Evolutionary conservation across 1,140 invertebrate genomes (phyloP).

Genomic region (Danaus melanippus): DNA sequence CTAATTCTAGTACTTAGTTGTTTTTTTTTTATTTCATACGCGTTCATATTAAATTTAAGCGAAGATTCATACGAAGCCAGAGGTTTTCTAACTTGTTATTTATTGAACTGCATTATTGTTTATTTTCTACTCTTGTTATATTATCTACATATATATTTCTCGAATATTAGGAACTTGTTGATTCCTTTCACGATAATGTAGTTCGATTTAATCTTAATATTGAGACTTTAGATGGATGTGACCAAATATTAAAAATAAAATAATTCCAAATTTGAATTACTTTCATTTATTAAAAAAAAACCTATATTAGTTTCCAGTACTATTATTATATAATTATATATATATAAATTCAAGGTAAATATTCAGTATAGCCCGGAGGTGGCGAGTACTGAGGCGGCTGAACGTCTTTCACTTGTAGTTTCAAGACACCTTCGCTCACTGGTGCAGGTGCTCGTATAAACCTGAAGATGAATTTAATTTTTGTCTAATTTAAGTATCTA

Average conservation of each 20-base stretch:
- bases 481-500: no score
- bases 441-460: conserved; percentile 38
- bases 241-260: conserved; percentile 48
- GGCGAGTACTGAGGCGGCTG: conserved; percentile 50
- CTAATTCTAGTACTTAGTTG: conserved; percentile 38
- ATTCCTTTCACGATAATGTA: conserved; percentile 52
- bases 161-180: conserved; percentile 55
- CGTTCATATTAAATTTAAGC: conserved; percentile 3
- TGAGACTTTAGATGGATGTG: conserved; percentile 47
- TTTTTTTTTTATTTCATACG: conserved; percentile 16
- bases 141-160: conserved; percentile 43
- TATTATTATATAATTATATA: not conserved
- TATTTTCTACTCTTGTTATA: conserved; percentile 37
- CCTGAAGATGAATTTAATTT: no score
- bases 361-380: conserved; percentile 47
- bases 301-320: not conserved
- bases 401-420: conserved; percentile 34
- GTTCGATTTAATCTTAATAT: conserved; percentile 43
- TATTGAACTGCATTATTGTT: conserved; percentile 57
- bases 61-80: not conserved
- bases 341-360: conserved; percentile 32
- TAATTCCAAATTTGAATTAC: conserved; percentile 10
- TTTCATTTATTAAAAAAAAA: conserved; percentile 14
- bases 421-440: conserved; percentile 25
- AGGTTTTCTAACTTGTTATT: conserved; percentile 33